Base-by-base conservation (phyloP, 2,797 vertebrate genomes). In the Intellagama lesueurii region DNA sequence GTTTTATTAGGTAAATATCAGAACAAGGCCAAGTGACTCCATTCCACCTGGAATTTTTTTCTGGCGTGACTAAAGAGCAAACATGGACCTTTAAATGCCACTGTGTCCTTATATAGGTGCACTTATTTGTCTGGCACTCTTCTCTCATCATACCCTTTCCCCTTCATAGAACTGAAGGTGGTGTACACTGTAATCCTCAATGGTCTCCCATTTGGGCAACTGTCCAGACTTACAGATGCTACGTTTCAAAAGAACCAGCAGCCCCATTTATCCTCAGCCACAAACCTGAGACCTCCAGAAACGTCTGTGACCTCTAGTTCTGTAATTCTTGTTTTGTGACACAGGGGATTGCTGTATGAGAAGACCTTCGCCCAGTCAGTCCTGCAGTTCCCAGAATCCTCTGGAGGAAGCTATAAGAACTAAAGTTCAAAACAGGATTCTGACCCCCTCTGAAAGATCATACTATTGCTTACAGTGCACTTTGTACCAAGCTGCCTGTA, bases 1-100 rank as follows among this genome's bases (percentile, higher is more conserved):
- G 11, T 47, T 83, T 83, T 82, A 82, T 85, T 80, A 81, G 75
- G 80, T 64, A 60, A 88, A 88, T 72, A 83, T 70, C 52, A 64
- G 52, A 83, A 60, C 16, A 80, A 11, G 28, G 68, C 75, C 76
- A 40, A 32, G n/a, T 35, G 60, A 80, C 14, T 76, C n/a, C 28
- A 12, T 79, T 49, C 14, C 26, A 26, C 24, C 47, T 81, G 24
- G 32, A 83, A 56, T 85, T 78, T 47, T 1, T 69, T 73, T 35
- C 76, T 40, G 3, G 40, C 17, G 14, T 69, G 44, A 49, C 49
- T 76, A 76, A 68, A 78, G 68, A 44, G 49, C 56, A 68, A 66
- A 77, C 72, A 52, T 17, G 69, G 77, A 44, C 19, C 5, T 52
- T n/a, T 35, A 60, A 73, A 32, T 32, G 60, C 24, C 17, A 78